Percentiles rank a stretch among this genome's conserved stretches.
Conservation (phyloP, 2,888 invertebrate genomes). For the Cantharis nigra region DNA sequence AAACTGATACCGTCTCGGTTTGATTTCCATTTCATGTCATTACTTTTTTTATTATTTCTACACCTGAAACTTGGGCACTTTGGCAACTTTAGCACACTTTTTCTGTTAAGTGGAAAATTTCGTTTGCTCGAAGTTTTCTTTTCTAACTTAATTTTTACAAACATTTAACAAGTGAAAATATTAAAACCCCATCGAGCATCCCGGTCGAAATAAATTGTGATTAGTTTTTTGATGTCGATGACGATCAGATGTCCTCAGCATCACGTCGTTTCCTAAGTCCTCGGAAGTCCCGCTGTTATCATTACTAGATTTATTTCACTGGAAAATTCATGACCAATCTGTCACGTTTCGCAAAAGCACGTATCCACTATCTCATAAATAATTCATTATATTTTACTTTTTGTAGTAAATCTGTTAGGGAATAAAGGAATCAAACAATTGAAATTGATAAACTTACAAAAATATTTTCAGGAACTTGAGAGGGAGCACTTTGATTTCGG, state of each 20-base stretch:
- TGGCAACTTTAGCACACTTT: neutral
- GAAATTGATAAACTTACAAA: neutral
- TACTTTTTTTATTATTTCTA: slow-evolving; percentile 27
- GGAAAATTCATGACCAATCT: slow-evolving; percentile 44
- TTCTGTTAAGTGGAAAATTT: neutral
- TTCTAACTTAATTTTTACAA: neutral
- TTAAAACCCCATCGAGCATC: neutral
- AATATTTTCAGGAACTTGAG: neutral
- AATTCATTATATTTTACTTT: neutral
- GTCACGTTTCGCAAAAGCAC: slow-evolving; percentile 30
- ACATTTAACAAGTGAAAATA: neutral
- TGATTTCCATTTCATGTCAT: slow-evolving; percentile 30
- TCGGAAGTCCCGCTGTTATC: slow-evolving; percentile 35
- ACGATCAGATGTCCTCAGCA: slow-evolving; percentile 49
- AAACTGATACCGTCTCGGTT: slow-evolving; percentile 33
- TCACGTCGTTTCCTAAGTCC: slow-evolving; percentile 36
- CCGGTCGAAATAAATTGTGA: slow-evolving; percentile 43
- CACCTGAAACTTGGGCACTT: slow-evolving; percentile 8
- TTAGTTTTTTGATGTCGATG: slow-evolving; percentile 45
- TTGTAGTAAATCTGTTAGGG: neutral
- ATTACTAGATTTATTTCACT: slow-evolving; percentile 38
- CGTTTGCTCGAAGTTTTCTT: neutral
- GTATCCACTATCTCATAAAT: neutral
- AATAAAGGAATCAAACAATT: neutral
- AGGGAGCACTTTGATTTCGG: neutral